A percentile compares a stretch with the other conserved stretches of the same genome.
These are phyloP conservation scores for Pararge aegeria DNA, from an alignment of 1,140 invertebrate genomes.

Conservation along the genomic window DNA sequence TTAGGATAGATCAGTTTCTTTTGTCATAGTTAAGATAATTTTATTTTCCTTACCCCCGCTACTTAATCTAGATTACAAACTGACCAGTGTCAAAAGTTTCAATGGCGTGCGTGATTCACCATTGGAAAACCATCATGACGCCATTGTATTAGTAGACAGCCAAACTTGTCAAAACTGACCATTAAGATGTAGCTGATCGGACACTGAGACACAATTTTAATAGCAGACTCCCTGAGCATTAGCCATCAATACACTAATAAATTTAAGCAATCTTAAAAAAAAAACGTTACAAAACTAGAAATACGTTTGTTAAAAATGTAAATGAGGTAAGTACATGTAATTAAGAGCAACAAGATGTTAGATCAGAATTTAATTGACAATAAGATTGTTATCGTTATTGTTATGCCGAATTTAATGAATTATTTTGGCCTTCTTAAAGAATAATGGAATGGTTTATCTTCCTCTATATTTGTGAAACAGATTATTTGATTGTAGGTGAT, in stretches of 20 bases:
- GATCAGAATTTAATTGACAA: constrained; percentile 46
- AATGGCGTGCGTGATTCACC: too few species aligned
- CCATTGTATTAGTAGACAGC: too few species aligned
- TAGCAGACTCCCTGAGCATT: neutral
- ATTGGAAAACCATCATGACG: too few species aligned
- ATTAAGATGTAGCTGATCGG: too few species aligned
- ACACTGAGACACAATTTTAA: too few species aligned
- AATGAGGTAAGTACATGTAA: constrained; percentile 39
- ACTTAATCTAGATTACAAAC: too few species aligned
- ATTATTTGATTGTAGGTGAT: neutral
- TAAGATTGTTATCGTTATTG: constrained; percentile 53
- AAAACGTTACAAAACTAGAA: constrained; percentile 31
- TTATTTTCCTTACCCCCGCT: too few species aligned
- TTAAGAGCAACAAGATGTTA: constrained; percentile 43
- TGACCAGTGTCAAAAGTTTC: too few species aligned
- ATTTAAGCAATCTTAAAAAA: neutral
- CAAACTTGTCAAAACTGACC: too few species aligned
- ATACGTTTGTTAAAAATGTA: constrained; percentile 33
- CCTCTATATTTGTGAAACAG: constrained; percentile 8
- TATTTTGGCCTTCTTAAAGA: constrained; percentile 31
- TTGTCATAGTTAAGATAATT: too few species aligned
- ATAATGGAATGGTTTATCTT: constrained; percentile 12
- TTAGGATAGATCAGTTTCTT: too few species aligned
- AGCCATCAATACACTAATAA: neutral
- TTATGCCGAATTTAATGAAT: constrained; percentile 37